Conservation (phyloP, 1,140 invertebrate species). For the Condylostylus longicornis region DNA sequence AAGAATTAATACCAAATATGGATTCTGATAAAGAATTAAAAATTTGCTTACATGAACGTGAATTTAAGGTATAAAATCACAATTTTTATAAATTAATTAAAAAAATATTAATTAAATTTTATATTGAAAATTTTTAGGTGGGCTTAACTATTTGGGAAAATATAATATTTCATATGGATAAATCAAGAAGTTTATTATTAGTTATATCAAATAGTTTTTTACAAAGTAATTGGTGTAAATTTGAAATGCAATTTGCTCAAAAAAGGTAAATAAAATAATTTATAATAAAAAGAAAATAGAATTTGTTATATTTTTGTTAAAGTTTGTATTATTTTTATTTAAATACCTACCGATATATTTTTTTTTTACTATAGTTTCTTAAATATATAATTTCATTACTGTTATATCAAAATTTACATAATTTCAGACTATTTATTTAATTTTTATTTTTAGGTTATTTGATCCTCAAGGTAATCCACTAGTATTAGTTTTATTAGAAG, state of each 20-base stretch:
- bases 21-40: constrained; percentile 38
- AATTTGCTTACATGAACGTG: constrained; percentile 46
- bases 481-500: constrained; percentile 43
- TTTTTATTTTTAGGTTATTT: constrained; percentile 32
- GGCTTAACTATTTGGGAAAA: constrained; percentile 46
- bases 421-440: background rate
- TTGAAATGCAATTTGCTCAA: constrained; percentile 49
- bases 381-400: no score
- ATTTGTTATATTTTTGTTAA: no score
- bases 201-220: constrained; percentile 43
- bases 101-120: background rate
- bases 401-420: no score
- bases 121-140: constrained; percentile 34
- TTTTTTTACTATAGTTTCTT: background rate
- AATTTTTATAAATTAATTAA: background rate
- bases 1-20: constrained; percentile 41
- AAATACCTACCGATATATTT: background rate
- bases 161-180: constrained; percentile 47
- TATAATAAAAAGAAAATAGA: background rate
- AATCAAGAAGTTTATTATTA: constrained; percentile 40
- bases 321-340: background rate
- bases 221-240: constrained; percentile 47
- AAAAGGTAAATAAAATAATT: constrained; percentile 32
- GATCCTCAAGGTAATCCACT: constrained; percentile 43
- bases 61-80: constrained; percentile 37